Evolutionary conservation across 2,888 invertebrate genomes (phyloP).

Genomic region (Drosophila recens): DNA sequence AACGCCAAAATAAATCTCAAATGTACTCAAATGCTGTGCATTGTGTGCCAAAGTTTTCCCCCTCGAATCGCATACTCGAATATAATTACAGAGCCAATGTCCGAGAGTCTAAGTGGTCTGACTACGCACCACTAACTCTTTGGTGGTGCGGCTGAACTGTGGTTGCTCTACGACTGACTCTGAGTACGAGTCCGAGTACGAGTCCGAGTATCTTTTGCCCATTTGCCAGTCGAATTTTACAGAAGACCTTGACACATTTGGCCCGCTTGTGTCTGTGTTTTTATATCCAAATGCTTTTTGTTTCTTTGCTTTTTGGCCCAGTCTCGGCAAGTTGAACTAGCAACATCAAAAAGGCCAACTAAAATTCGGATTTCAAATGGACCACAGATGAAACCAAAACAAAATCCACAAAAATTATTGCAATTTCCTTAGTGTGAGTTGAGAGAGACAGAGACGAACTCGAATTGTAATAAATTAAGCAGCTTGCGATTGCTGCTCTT

Average conservation of each 20-base stretch:
- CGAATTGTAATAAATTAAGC: conserved; percentile 66
- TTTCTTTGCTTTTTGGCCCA: conserved; percentile 44
- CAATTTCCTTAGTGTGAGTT: conserved; percentile 57
- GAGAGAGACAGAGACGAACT: conserved; percentile 5
- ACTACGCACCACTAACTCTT: conserved; percentile 45
- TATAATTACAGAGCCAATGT: conserved; percentile 60
- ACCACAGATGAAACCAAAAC: conserved; percentile 41
- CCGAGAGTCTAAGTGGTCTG: conserved; percentile 29
- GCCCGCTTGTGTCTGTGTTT: conserved; percentile 44
- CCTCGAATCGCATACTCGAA: conserved; percentile 5
- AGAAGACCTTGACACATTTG: conserved; percentile 79
- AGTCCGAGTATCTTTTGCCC: conserved; percentile 53
- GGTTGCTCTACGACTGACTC: neutral
- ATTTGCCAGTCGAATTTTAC: conserved; percentile 71
- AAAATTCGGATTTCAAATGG: conserved; percentile 50
- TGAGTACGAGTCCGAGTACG: conserved; percentile 20
- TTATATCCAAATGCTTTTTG: conserved; percentile 42
- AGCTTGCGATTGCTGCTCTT: conserved; percentile 49
- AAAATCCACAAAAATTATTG: conserved; percentile 42
- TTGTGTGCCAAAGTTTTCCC: conserved; percentile 67
- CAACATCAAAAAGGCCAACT: conserved; percentile 30
- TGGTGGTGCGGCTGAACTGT: conserved; percentile 7
- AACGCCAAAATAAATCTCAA: conserved; percentile 45
- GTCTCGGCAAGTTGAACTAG: conserved; percentile 30
- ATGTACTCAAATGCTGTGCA: conserved; percentile 61